Evolutionary conservation across 2,113 vertebrate species (phyloP), one percentile per base, ranked within the genome.

Genomic region (Accipiter cooperii): DNA sequence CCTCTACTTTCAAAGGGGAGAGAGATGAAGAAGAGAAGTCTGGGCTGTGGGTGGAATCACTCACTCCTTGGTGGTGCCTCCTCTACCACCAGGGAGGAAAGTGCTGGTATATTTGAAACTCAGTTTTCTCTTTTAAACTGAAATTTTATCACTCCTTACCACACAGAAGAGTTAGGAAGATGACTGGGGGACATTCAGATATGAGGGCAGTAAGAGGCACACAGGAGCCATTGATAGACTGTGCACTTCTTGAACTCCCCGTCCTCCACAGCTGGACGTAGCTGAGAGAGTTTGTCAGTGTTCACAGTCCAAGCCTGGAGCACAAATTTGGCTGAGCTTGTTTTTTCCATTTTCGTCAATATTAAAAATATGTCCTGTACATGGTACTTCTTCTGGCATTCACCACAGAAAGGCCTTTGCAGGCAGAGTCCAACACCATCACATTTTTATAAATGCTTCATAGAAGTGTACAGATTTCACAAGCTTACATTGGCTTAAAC

Each of bases 401-500:
- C 25, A 16, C 47, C 91, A 93, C 89, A 88, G 63, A 87, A 89
- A 90, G 60, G 47, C 61, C n/a, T 90, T 57, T 75, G 89, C 86
- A 87, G 38, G 75, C 66, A 29, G 10, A 44, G 61, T 33, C 66
- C 47, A 71, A 75, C n/a, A 38, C 24, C 77, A 44, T 33, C 24
- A 46, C 42, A 19, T 64, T 89, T 89, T 81, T 54, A 92, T 69
- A 79, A 89, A 95, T 13, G 90, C 61, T 89, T 64, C 94, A 89
- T 33, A 83, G 85, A 78, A 81, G 29, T 1, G 9, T 49, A 38
- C 40, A 82, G 40, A 58, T 91, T 96, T 96, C 86, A 93, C 49
- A 87, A 90, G 97, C 76, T 96, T 96, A 94, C 63, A 17, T 91
- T 97, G 96, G 92, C 95, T 92, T 87, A 34, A 79, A 64, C 24